Percentiles rank a stretch among this genome's conserved stretches.
Evolutionary conservation across 2,888 invertebrate species (phyloP).

Genomic region (Lepidocyrtinus sp.): DNA sequence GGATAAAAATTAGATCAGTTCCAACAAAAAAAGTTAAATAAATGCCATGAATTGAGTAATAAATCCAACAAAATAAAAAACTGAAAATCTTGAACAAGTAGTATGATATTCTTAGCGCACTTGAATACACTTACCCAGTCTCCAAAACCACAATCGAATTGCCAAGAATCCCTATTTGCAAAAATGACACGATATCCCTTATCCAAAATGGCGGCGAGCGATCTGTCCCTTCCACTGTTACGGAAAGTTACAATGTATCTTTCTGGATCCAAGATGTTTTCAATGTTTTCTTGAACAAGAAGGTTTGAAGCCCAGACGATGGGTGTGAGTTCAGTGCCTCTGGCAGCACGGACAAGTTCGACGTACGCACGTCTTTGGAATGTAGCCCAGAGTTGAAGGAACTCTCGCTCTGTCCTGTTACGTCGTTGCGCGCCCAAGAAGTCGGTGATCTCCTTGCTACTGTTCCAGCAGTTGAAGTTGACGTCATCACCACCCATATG

Average conservation of each 20-base stretch:
- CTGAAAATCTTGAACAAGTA: too few species aligned
- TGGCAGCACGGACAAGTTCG: slow-evolving; percentile 77
- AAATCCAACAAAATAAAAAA: too few species aligned
- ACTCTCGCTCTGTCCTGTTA: slow-evolving; percentile 76
- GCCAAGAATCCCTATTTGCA: slow-evolving; percentile 89
- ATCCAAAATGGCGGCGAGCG: slow-evolving; percentile 78
- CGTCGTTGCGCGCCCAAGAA: slow-evolving; percentile 73
- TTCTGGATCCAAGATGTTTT: slow-evolving; percentile 79
- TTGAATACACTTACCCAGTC: slow-evolving; percentile 84
- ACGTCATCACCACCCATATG: slow-evolving; percentile 94
- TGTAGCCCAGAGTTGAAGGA: slow-evolving; percentile 81
- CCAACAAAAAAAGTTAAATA: too few species aligned
- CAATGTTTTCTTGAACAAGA: slow-evolving; percentile 79
- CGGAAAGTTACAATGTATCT: slow-evolving; percentile 85
- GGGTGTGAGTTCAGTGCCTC: slow-evolving; percentile 75
- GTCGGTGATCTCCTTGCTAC: slow-evolving; percentile 77
- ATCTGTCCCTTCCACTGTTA: slow-evolving; percentile 78
- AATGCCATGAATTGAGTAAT: too few species aligned
- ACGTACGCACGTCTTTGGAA: slow-evolving; percentile 80
- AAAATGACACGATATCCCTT: slow-evolving; percentile 85
- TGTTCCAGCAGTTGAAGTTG: slow-evolving; percentile 84
- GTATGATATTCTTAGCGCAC: too few species aligned
- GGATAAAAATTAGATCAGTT: too few species aligned
- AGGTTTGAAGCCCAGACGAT: slow-evolving; percentile 87
- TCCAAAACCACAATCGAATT: slow-evolving; percentile 89